Conservation (phyloP, 2,888 invertebrate species). For the Cephus sareptanus region DNA sequence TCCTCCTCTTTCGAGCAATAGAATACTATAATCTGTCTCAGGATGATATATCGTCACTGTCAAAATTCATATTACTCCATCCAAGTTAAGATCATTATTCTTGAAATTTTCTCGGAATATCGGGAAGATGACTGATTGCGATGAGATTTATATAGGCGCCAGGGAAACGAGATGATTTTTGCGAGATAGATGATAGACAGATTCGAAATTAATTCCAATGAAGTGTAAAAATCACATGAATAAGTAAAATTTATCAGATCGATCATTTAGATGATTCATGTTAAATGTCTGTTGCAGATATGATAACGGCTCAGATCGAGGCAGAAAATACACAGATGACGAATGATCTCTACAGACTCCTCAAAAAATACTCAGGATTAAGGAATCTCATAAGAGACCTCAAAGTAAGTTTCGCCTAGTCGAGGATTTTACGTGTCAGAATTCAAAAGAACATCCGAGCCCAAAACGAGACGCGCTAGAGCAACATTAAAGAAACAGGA, state of each 20-base stretch:
- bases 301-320: slow-evolving; percentile 93
- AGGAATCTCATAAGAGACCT: slow-evolving; percentile 88
- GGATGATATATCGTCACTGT: slow-evolving; percentile 2
- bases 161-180: background rate
- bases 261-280: background rate
- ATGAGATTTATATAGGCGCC: background rate
- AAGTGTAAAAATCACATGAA: background rate
- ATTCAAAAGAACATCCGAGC: too few relatives aligned
- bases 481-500: slow-evolving; percentile 14
- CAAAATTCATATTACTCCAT: slow-evolving; percentile 5
- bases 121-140: background rate
- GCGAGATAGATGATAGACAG: background rate
- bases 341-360: slow-evolving; percentile 89
- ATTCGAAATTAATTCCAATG: background rate
- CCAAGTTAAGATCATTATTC: background rate
- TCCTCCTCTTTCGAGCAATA: background rate
- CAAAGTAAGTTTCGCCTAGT: slow-evolving; percentile 71
- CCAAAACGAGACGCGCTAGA: background rate
- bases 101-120: background rate
- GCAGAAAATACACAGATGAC: slow-evolving; percentile 94
- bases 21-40: background rate
- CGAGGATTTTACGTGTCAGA: too few relatives aligned
- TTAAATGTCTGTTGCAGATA: slow-evolving; percentile 73
- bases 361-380: slow-evolving; percentile 92
- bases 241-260: background rate